Evolutionary conservation across 2,113 vertebrate species (phyloP).

Genomic region (Rhinopomastus cyanomelas): DNA sequence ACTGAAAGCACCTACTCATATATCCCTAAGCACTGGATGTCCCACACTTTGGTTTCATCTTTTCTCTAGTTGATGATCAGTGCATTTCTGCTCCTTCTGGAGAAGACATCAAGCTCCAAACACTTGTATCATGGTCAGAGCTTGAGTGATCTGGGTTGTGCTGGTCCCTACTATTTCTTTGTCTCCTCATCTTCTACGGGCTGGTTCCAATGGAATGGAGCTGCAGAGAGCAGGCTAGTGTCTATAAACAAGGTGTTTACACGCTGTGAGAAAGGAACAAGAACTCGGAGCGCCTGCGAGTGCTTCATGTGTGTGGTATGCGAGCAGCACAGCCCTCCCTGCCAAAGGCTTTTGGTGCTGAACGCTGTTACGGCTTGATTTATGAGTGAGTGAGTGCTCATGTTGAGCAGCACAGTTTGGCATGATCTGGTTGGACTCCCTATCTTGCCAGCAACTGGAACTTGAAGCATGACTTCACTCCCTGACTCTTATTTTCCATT

Average conservation of each 20-base stretch:
- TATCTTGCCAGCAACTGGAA: not conserved
- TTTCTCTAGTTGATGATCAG: not conserved
- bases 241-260: not conserved
- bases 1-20: not conserved
- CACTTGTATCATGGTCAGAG: not conserved
- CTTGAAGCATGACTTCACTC: not conserved
- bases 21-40: not conserved
- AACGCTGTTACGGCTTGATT: conserved; percentile 23
- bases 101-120: not conserved
- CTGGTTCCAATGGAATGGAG: not conserved
- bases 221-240: not conserved
- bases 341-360: conserved; percentile 7
- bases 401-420: conserved; percentile 2
- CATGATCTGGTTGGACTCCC: not conserved
- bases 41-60: not conserved
- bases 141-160: not conserved
- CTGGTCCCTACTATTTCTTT: not conserved
- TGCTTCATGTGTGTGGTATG: not conserved
- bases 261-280: not conserved
- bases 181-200: not conserved
- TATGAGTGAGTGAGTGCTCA: not conserved
- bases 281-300: not conserved
- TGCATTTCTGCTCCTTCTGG: not conserved
- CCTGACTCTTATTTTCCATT: not conserved
- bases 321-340: not conserved